phyloP scores from a whole-genome alignment of 1,140 invertebrate genomes.

The Cotesia chilonis region DNA sequence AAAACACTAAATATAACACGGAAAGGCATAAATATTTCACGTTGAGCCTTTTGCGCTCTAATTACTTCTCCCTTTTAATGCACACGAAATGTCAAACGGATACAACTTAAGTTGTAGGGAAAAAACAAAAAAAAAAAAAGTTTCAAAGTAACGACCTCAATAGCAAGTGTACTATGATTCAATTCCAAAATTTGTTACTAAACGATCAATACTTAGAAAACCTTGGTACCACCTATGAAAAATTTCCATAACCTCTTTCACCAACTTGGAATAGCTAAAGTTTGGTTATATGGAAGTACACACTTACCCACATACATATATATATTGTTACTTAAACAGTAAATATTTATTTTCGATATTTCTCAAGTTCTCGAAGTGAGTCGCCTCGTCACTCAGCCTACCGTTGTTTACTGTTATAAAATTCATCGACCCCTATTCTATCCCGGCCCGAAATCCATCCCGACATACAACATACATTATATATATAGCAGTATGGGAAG shows the following conservation, averaged over 20 bases:
- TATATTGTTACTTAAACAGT: neutral
- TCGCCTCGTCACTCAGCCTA: neutral
- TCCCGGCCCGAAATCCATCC: neutral
- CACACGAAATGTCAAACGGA: slow-evolving; percentile 13
- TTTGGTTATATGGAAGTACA: too few species aligned
- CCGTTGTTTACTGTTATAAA: slow-evolving; percentile 35
- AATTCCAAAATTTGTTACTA: too few species aligned
- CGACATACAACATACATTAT: too few species aligned
- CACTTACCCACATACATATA: too few species aligned
- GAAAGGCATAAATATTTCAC: neutral
- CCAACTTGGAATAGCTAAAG: too few species aligned
- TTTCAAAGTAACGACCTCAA: neutral
- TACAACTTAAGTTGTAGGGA: neutral
- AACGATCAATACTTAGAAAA: too few species aligned
- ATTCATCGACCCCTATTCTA: slow-evolving; percentile 33
- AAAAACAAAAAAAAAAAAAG: neutral
- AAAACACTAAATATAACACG: neutral
- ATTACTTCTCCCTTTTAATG: slow-evolving; percentile 15
- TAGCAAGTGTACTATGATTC: neutral
- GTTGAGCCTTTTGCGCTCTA: slow-evolving; percentile 18
- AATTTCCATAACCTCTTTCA: too few species aligned
- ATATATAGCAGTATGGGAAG: neutral
- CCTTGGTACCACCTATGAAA: too few species aligned
- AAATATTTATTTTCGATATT: slow-evolving; percentile 21
- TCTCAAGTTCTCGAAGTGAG: slow-evolving; percentile 4